Evolutionary conservation across 2,888 invertebrate genomes (phyloP).

Genomic region (Sinopyrophorus schimmeli): DNA sequence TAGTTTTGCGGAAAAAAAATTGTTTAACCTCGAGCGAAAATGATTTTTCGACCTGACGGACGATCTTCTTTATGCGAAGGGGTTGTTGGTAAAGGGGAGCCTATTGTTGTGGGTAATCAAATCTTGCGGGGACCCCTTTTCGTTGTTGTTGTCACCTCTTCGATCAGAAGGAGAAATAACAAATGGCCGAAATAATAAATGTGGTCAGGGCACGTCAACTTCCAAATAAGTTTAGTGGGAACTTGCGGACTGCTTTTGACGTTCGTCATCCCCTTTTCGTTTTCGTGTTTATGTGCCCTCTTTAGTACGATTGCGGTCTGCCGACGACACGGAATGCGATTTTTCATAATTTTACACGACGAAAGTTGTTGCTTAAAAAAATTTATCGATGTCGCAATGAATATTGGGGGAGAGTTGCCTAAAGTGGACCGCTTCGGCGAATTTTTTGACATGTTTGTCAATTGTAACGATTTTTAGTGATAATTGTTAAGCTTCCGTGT

Average conservation of each 20-base stretch:
- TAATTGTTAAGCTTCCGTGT: too few relatives aligned
- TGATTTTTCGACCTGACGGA: background rate
- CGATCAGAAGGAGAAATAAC: conserved; percentile 40
- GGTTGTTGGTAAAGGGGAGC: too few relatives aligned
- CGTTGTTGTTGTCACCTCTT: conserved; percentile 7
- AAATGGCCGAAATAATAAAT: conserved; percentile 48
- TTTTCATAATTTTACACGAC: conserved; percentile 25
- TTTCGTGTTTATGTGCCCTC: conserved; percentile 31
- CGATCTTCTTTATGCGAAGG: too few relatives aligned
- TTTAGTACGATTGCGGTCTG: conserved; percentile 30
- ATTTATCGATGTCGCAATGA: background rate
- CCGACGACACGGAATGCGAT: conserved; percentile 25
- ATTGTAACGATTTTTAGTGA: too few relatives aligned
- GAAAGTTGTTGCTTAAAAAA: conserved; percentile 1
- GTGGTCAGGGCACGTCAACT: conserved; percentile 48
- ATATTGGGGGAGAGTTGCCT: too few relatives aligned
- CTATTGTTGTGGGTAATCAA: conserved; percentile 7
- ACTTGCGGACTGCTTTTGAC: conserved; percentile 33
- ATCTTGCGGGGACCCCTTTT: conserved; percentile 16
- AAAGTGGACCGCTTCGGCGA: too few relatives aligned
- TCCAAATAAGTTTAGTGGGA: conserved; percentile 48
- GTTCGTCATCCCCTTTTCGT: conserved; percentile 28
- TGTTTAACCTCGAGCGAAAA: background rate
- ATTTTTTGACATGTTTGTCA: too few relatives aligned
- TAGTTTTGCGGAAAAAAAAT: conserved; percentile 1